Percentiles rank a stretch among this genome's conserved stretches.
Evolutionary conservation across 92 coral and sea anemone genomes (phyloP).

Genomic region (Bergia sp.): DNA sequence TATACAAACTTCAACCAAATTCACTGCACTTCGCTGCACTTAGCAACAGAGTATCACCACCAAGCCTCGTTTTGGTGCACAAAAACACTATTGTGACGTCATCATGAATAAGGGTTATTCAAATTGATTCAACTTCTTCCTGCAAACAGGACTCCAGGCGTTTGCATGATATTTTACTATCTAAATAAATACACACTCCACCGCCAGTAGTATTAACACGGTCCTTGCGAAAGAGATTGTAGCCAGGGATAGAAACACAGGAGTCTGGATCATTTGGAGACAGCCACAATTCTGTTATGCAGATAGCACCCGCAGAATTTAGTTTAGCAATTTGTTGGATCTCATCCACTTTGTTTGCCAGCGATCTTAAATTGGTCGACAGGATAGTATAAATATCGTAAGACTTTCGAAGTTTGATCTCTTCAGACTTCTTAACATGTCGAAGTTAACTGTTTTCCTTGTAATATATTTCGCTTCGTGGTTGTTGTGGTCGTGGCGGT

Average conservation of each 20-base stretch:
- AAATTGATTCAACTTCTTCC: constrained; percentile 54
- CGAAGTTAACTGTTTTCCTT: not conserved
- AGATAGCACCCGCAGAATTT: constrained; percentile 51
- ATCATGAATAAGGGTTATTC: not conserved
- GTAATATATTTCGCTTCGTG: not conserved
- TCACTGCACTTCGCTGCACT: too few species aligned
- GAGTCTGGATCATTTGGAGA: constrained; percentile 55
- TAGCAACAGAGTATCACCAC: too few species aligned
- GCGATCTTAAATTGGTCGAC: constrained; percentile 42
- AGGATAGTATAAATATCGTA: constrained; percentile 41
- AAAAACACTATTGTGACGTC: too few species aligned
- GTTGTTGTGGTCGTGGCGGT: not conserved
- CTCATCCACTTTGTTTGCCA: constrained; percentile 42
- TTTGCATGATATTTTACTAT: constrained; percentile 53
- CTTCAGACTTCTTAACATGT: too few species aligned
- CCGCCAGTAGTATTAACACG: constrained; percentile 44
- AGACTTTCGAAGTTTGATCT: not conserved
- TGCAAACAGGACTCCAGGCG: constrained; percentile 48
- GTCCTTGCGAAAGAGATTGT: constrained; percentile 55
- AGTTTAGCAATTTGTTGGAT: constrained; percentile 41
- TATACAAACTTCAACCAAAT: too few species aligned
- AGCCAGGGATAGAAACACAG: constrained; percentile 55
- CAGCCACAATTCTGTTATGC: constrained; percentile 62
- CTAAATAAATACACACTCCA: constrained; percentile 62
- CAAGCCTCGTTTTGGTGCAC: too few species aligned